phyloP scores from a whole-genome alignment of 2,113 vertebrate genomes.

The Acinonyx jubatus region DNA sequence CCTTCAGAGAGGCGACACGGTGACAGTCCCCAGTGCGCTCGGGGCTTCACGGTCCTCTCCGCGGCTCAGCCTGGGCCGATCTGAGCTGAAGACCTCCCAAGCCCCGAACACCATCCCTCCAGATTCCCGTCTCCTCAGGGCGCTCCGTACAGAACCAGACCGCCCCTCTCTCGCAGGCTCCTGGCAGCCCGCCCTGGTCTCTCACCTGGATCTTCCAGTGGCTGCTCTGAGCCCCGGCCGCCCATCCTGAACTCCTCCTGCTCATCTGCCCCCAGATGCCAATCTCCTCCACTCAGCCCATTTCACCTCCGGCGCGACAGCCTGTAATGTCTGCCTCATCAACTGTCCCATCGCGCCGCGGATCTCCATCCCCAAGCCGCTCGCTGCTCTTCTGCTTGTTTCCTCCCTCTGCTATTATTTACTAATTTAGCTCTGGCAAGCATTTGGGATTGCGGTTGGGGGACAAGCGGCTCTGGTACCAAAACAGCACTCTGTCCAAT shows the following conservation, averaged over 20 bases:
- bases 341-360: neutral
- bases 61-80: neutral
- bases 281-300: neutral
- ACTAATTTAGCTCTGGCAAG: slow-evolving; percentile 56
- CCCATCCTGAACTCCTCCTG: neutral
- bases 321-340: neutral
- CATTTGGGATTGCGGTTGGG: neutral
- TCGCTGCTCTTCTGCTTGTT: neutral
- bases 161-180: neutral
- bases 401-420: slow-evolving; percentile 51
- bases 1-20: neutral
- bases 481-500: neutral
- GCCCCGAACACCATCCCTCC: accelerated
- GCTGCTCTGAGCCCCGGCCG: neutral
- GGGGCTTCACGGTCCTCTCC: neutral
- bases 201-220: neutral
- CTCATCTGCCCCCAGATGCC: neutral
- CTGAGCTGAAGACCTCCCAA: neutral
- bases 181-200: neutral
- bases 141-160: neutral
- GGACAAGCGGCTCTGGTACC: neutral
- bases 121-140: neutral
- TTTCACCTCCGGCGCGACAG: neutral
- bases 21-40: neutral
- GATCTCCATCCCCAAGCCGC: neutral